These are phyloP conservation scores for Sminthurides bifidus DNA, from an alignment of 1,140 invertebrate genomes.

Conservation along the genomic window DNA sequence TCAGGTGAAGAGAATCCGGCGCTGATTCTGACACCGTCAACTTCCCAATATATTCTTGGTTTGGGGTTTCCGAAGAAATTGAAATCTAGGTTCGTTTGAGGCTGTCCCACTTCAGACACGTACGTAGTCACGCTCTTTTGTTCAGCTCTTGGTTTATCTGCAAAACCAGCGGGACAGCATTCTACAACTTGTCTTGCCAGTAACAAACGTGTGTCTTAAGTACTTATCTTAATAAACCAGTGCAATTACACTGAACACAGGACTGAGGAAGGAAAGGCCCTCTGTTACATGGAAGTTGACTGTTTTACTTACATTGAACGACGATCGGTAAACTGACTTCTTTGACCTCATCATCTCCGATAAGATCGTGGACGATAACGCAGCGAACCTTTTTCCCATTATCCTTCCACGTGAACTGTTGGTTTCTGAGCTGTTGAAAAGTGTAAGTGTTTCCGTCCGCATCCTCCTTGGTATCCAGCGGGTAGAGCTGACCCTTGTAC, in stretches of 20 bases:
- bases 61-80: slow-evolving; percentile 2
- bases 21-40: slow-evolving; percentile 7
- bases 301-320: slow-evolving; percentile 24
- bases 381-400: slow-evolving; percentile 28
- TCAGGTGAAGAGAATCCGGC: not conserved
- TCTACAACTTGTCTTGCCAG: too few relatives aligned
- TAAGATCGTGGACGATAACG: slow-evolving; percentile 21
- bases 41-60: slow-evolving; percentile 6
- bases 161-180: not conserved
- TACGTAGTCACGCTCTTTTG: not conserved
- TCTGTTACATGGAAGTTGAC: too few relatives aligned
- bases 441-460: slow-evolving; percentile 4
- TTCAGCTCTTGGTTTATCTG: not conserved
- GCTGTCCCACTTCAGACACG: slow-evolving; percentile 1
- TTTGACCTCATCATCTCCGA: slow-evolving; percentile 15
- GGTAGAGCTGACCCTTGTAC: slow-evolving; percentile 4
- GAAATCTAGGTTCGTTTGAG: not conserved
- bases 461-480: slow-evolving; percentile 4
- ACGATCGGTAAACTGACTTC: slow-evolving; percentile 17
- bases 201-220: too few relatives aligned
- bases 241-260: too few relatives aligned
- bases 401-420: slow-evolving; percentile 18
- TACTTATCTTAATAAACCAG: too few relatives aligned
- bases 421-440: slow-evolving; percentile 19
- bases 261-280: too few relatives aligned